Percentiles rank a stretch among this genome's conserved stretches.
Evolutionary conservation across 2,113 vertebrate species (phyloP).

Genomic region (Cyanoliseus patagonus): DNA sequence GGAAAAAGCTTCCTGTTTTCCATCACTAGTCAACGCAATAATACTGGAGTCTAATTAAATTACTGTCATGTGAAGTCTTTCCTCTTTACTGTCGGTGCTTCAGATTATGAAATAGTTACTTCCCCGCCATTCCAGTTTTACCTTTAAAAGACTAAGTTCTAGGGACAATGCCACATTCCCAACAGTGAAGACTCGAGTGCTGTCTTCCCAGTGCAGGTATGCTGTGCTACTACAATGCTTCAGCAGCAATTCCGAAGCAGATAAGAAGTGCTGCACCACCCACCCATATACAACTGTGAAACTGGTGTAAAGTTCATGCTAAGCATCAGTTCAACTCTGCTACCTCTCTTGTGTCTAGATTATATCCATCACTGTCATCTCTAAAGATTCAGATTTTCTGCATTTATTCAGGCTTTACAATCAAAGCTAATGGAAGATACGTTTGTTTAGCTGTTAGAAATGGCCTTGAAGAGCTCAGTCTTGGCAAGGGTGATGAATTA

Average conservation of each 20-base stretch:
- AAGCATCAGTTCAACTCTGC: not conserved
- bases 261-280: not conserved
- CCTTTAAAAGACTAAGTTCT: not conserved
- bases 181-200: not conserved
- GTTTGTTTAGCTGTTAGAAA: slow-evolving; percentile 18
- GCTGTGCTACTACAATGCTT: not conserved
- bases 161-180: not conserved
- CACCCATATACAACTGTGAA: not conserved
- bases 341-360: not conserved
- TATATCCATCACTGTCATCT: not conserved
- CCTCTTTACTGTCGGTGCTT: not conserved
- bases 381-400: not conserved
- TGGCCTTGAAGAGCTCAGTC: not conserved
- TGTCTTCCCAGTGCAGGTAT: not conserved
- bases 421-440: not conserved
- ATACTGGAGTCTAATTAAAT: slow-evolving; percentile 12
- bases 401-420: not conserved
- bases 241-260: not conserved
- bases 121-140: not conserved
- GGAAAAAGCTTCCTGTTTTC: not conserved
- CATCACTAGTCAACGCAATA: not conserved
- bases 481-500: slow-evolving; percentile 14
- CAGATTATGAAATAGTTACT: not conserved
- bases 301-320: not conserved
- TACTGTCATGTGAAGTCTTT: not conserved